Conservation (phyloP, 1,140 invertebrate species). For the Chlorops oryzae region DNA sequence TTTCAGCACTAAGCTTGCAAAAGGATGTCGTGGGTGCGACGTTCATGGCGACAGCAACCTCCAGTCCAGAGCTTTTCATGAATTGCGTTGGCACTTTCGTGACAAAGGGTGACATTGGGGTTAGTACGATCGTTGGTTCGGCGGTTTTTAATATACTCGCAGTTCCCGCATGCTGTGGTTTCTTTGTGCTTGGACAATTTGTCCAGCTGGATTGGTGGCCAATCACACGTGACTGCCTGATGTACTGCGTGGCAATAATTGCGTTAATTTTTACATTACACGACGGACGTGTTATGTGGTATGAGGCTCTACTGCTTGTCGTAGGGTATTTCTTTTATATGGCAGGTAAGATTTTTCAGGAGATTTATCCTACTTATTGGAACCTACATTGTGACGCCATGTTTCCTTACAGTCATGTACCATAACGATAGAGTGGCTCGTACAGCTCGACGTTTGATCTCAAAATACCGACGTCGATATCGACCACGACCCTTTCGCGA, state of each 20-base stretch:
- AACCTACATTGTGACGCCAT: background rate
- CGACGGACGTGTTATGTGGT: slow-evolving; percentile 74
- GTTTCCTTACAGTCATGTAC: slow-evolving; percentile 9
- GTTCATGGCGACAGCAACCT: slow-evolving; percentile 89
- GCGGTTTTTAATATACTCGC: slow-evolving; percentile 90
- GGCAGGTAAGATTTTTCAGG: slow-evolving; percentile 43
- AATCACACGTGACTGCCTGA: slow-evolving; percentile 75
- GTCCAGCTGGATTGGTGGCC: slow-evolving; percentile 67
- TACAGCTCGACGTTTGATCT: slow-evolving; percentile 5
- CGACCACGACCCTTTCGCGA: slow-evolving; percentile 8
- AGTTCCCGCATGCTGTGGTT: slow-evolving; percentile 84
- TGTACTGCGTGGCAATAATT: slow-evolving; percentile 74
- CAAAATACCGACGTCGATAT: slow-evolving; percentile 1
- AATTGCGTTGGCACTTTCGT: slow-evolving; percentile 83
- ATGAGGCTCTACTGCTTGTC: slow-evolving; percentile 68
- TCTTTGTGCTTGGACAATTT: slow-evolving; percentile 50
- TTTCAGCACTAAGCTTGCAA: slow-evolving; percentile 63
- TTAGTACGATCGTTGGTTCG: slow-evolving; percentile 85
- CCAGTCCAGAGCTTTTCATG: slow-evolving; percentile 90
- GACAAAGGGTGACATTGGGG: slow-evolving; percentile 75
- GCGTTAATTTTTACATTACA: slow-evolving; percentile 71
- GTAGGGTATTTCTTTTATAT: slow-evolving; percentile 71
- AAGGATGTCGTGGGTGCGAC: slow-evolving; percentile 82
- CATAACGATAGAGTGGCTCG: slow-evolving; percentile 8
- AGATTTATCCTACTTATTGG: background rate